A percentile compares a stretch with the other conserved stretches of the same genome.
Conservation (phyloP, 2,888 invertebrate species). For the Penaeus monodon region DNA sequence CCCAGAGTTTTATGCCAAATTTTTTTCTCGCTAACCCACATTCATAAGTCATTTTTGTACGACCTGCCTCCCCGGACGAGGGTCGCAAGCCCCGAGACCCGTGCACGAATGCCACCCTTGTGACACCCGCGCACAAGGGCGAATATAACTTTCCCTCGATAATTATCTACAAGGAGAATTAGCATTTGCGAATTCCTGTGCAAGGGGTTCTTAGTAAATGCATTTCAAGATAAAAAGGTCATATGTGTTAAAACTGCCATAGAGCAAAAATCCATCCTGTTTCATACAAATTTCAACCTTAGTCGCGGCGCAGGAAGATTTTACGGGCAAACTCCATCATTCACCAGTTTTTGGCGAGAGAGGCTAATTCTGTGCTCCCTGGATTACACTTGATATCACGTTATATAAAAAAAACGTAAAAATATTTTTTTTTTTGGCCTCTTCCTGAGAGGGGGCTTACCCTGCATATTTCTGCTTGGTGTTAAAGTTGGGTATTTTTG, state of each 20-base stretch:
- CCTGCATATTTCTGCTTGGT: too few relatives aligned
- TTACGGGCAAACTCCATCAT: constrained; percentile 28
- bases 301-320: constrained; percentile 4
- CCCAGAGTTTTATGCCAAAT: constrained; percentile 39
- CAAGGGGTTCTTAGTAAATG: constrained; percentile 28
- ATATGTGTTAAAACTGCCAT: constrained; percentile 28
- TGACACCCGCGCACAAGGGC: constrained; percentile 1
- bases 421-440: neutral
- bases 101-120: constrained; percentile 19
- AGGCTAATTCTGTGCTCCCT: constrained; percentile 20
- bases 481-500: too few relatives aligned
- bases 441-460: too few relatives aligned
- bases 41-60: constrained; percentile 48
- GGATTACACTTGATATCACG: constrained; percentile 19
- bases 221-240: constrained; percentile 27
- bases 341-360: constrained; percentile 18
- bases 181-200: constrained; percentile 43
- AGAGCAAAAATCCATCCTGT: constrained; percentile 8
- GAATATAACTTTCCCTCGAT: constrained; percentile 14
- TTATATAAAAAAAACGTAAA: neutral
- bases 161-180: constrained; percentile 50
- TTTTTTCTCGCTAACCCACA: constrained; percentile 49
- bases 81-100: constrained; percentile 26
- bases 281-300: constrained; percentile 22
- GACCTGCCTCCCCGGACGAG: constrained; percentile 23